Percentiles rank a stretch among this genome's conserved stretches.
Conservation (phyloP, 2,797 vertebrate genomes). For the Acropternis orthonyx region DNA sequence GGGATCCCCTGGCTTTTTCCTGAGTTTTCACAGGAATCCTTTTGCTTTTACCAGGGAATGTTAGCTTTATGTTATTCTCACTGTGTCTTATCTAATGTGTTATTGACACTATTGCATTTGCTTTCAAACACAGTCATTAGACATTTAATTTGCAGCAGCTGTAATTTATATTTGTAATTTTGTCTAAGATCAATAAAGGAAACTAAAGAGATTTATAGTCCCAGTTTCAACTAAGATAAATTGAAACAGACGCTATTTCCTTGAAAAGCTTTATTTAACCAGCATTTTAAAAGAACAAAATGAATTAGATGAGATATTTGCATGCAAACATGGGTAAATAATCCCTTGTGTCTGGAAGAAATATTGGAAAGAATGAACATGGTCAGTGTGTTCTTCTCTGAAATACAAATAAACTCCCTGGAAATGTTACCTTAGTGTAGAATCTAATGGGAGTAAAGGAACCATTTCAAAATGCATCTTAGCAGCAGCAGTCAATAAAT, state of each 20-base stretch:
- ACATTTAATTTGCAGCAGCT: constrained; percentile 51
- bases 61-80: not conserved
- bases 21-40: not conserved
- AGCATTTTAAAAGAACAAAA: constrained; percentile 44
- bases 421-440: constrained; percentile 1
- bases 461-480: not conserved
- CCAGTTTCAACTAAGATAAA: constrained; percentile 55
- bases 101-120: not conserved
- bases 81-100: not conserved
- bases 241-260: constrained; percentile 10
- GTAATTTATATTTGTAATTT: constrained; percentile 71
- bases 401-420: constrained; percentile 33
- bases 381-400: constrained; percentile 15
- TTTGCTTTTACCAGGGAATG: not conserved
- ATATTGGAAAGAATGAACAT: not conserved
- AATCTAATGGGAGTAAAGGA: not conserved
- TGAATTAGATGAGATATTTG: constrained; percentile 44
- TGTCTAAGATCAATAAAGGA: constrained; percentile 63
- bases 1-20: not conserved
- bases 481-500: not conserved
- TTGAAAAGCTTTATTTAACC: constrained; percentile 40
- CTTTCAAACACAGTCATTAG: constrained; percentile 51
- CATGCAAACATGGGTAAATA: constrained; percentile 21
- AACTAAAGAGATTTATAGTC: constrained; percentile 51
- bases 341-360: constrained; percentile 38